Base-by-base conservation (phyloP, 1,140 invertebrate genomes). In the Scaptomyza hsui region DNA sequence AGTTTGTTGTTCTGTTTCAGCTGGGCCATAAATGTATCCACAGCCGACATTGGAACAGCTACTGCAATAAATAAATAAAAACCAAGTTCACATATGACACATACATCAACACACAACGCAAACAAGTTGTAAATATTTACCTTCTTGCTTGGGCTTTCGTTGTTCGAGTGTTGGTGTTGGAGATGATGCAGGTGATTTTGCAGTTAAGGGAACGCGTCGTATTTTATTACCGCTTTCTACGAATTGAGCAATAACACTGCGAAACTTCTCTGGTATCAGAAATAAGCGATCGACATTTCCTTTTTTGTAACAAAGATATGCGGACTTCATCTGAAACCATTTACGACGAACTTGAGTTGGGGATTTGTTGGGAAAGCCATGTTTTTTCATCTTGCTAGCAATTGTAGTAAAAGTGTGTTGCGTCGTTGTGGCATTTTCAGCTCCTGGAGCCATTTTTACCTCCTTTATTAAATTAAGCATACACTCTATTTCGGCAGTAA, bases 271-370 rank as follows among this genome's bases (percentile, higher is more conserved):
- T 0, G 81, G 81, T 48, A 90, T 89, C 1, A 88, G 24, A 41
- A 90, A 79, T 1, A 80, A 51, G 0, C 88, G 51, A 21, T 90
- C 88, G 1, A 77, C 63, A n/a, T 90, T 90, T 0, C 88, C 88
- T 19, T 90, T 90, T 24, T 90, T 90, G 12, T 89, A 90, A 16
- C 88, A 90, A 0, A 90, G 72, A 53, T 90, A 90, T 0, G 88
- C 88, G 4, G 88, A 90, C 37, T 90, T 90, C 88, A 90, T 90
- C 61, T 90, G 88, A 70, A 90, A 90, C 88, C 88, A 90, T 35
- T 90, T 90, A 7, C 88, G 67, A 56, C 88, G 47, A 2, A 90
- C 82, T 65, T 90, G 88, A 0, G 88, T 81, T 6, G 88, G 82
- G 0, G 82, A 78, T 68, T 90, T 90, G 21, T 90, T 90, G 4